These are phyloP conservation scores for Lordiphosa fenestrarum DNA, from an alignment of 2,888 invertebrate genomes.

Conservation along the genomic window DNA sequence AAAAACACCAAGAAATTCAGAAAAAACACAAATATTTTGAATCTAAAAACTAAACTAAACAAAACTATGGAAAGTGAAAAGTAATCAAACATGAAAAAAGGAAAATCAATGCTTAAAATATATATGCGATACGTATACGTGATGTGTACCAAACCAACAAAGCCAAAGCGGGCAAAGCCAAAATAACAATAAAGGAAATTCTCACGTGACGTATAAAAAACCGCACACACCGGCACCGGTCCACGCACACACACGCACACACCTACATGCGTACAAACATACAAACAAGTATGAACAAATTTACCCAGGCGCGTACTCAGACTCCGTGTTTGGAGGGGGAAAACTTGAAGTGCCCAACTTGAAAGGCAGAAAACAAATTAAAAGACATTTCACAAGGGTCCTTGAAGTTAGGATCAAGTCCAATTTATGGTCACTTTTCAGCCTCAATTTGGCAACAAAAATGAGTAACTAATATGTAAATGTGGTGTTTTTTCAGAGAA, in stretches of 20 bases:
- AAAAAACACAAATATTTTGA: conserved; percentile 9
- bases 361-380: neutral
- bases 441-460: too few relatives aligned
- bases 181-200: conserved; percentile 74
- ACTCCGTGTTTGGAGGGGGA: conserved; percentile 5
- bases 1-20: conserved; percentile 22
- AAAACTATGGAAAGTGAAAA: neutral
- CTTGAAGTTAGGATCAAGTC: too few relatives aligned
- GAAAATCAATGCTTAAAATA: conserved; percentile 58
- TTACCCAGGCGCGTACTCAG: conserved; percentile 30
- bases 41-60: conserved; percentile 32
- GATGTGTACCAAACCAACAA: conserved; percentile 49
- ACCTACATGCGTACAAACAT: conserved; percentile 10
- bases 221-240: conserved; percentile 19
- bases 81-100: conserved; percentile 17
- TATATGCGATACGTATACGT: conserved; percentile 58
- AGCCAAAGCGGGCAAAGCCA: conserved; percentile 27
- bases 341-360: neutral
- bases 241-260: conserved; percentile 19
- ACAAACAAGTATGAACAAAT: conserved; percentile 40
- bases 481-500: too few relatives aligned
- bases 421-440: too few relatives aligned
- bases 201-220: conserved; percentile 71
- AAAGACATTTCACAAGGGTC: neutral
- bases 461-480: too few relatives aligned